Evolutionary conservation across 1,140 invertebrate species (phyloP), one percentile per base, ranked within the genome.

Genomic region (Diabrotica undecimpunctata): DNA sequence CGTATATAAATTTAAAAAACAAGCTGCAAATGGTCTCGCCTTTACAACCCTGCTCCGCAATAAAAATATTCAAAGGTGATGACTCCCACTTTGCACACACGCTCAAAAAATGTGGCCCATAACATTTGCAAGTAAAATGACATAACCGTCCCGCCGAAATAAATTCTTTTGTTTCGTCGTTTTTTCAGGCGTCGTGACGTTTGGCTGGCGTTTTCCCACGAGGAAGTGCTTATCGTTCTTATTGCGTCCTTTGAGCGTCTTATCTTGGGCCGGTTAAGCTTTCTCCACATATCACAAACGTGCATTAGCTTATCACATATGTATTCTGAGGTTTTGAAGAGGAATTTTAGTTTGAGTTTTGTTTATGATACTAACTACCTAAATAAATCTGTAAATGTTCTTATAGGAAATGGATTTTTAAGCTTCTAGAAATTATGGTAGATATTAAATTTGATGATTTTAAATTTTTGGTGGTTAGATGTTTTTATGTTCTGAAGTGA

Each of bases 111-210:
- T 46, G 41, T n/a, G 41, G 3, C 72, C 75, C 74, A 75, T 77
- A 79, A 77, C 74, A 79, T 79, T 79, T 79, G 77, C 77, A 79
- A 79, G 77, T 78, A 77, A 79, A 79, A 79, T 79, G 76, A 71
- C 72, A 78, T 78, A 77, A 78, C 77, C 71, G 71, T 56, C 64
- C 63, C 51, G 46, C 54, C 55, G 72, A 75, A 76, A 77, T 78
- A 78, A 77, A 78, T 78, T 78, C 73, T 58, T 73, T 76, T 76
- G 71, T 75, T 76, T 76, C 72, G 68, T 72, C 14, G 11, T 57
- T 36, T 13, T 54, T 50, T 25, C 39, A n/a, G 14, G 10, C 13
- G 7, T 38, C 25, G 13, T 60, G n/a, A 12, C 13, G n/a, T 36
- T 41, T 13, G 10, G 58, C n/a, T n/a, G 46, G 12, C 37, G 11